Evolutionary conservation across 2,888 invertebrate genomes (phyloP).

Genomic region (Taphrorychus bicolor): DNA sequence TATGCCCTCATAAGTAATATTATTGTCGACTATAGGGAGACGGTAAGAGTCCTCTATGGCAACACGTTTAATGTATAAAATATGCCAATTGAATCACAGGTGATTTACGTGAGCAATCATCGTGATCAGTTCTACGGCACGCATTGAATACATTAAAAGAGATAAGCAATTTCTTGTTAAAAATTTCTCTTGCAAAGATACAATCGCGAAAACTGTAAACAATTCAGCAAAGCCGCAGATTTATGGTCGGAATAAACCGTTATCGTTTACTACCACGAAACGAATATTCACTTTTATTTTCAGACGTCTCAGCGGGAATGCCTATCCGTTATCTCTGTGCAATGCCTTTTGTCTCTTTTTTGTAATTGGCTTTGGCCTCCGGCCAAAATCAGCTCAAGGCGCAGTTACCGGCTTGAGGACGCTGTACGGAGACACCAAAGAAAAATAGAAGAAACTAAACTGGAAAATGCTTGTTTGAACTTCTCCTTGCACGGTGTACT

Average conservation of each 20-base stretch:
- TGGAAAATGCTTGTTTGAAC: neutral
- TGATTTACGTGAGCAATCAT: no score
- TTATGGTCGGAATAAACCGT: neutral
- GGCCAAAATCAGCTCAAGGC: neutral
- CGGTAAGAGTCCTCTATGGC: no score
- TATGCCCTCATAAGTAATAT: no score
- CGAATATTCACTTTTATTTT: constrained; percentile 5
- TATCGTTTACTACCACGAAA: neutral
- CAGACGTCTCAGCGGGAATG: constrained; percentile 4
- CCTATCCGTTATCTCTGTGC: constrained; percentile 1
- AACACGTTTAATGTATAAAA: no score
- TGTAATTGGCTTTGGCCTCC: neutral
- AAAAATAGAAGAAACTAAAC: neutral
- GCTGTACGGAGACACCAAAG: neutral
- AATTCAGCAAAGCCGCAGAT: neutral
- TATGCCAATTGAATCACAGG: no score
- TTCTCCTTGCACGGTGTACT: neutral
- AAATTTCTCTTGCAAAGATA: no score
- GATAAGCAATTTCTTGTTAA: no score
- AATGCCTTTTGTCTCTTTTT: neutral
- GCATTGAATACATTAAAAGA: no score
- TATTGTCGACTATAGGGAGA: no score
- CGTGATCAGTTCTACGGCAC: no score
- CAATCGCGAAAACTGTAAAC: neutral
- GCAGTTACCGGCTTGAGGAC: neutral